These are phyloP conservation scores for Colaptes auratus DNA, from an alignment of 2,113 vertebrate species.

Conservation along the genomic window DNA sequence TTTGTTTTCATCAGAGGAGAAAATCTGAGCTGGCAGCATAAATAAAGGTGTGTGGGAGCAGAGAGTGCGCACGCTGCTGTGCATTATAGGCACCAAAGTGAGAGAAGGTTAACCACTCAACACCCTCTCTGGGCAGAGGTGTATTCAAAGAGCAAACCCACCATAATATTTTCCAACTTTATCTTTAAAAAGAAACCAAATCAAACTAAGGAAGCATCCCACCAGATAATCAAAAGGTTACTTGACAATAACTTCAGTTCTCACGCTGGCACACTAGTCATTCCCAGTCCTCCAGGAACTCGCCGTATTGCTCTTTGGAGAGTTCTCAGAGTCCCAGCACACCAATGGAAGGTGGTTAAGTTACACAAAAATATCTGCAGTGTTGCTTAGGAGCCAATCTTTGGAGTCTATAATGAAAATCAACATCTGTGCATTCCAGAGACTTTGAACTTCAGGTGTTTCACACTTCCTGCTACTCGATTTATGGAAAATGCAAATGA, in stretches of 20 bases:
- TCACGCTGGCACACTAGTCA: neutral
- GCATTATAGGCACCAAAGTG: neutral
- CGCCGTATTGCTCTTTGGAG: slow-evolving; percentile 29
- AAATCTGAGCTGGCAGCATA: neutral
- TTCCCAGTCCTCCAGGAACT: slow-evolving; percentile 28
- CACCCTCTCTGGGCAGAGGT: neutral
- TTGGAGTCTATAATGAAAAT: slow-evolving; percentile 31
- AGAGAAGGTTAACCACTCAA: neutral
- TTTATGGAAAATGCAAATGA: slow-evolving; percentile 72
- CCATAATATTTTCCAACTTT: neutral
- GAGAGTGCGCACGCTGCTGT: rapidly evolving
- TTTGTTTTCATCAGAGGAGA: neutral
- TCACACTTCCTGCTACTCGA: slow-evolving; percentile 70
- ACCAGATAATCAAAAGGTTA: slow-evolving; percentile 66
- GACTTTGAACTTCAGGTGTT: slow-evolving; percentile 75
- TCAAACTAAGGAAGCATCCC: neutral
- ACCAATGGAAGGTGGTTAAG: slow-evolving; percentile 36
- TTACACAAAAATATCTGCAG: slow-evolving; percentile 57
- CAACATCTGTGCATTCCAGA: slow-evolving; percentile 52
- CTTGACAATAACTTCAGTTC: slow-evolving; percentile 43
- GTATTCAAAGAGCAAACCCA: neutral
- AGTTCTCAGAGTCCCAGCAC: slow-evolving; percentile 13
- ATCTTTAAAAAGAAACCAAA: neutral
- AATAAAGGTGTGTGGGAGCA: neutral
- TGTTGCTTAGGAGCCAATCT: slow-evolving; percentile 35